Percentiles rank a stretch among this genome's conserved stretches.
Conservation (phyloP, 2,888 invertebrate genomes). For the Arrhopalites spinosus region DNA sequence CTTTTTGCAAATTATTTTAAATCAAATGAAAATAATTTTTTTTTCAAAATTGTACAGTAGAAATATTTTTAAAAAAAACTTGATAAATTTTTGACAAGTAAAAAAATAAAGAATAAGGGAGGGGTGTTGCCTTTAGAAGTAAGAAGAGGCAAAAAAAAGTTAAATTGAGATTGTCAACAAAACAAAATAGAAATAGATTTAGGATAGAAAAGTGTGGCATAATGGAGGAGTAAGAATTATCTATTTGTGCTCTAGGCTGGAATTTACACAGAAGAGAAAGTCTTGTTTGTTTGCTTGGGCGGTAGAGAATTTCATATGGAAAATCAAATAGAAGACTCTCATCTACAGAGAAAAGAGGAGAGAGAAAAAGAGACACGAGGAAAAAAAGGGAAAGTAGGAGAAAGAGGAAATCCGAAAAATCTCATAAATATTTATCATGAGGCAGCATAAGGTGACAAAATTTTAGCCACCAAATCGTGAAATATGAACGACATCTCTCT, state of each 20-base stretch:
- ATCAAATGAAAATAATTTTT: too few species aligned
- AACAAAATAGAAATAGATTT: slow-evolving; percentile 6
- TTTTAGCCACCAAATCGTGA: slow-evolving; percentile 23
- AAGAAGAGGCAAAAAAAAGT: background rate
- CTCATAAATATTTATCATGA: slow-evolving; percentile 34
- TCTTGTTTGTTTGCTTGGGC: background rate
- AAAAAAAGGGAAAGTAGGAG: background rate
- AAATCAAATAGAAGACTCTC: background rate
- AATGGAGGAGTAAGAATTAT: slow-evolving; percentile 11
- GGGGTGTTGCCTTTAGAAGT: too few species aligned
- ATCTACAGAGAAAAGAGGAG: background rate
- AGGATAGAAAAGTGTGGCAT: background rate
- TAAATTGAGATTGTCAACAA: background rate
- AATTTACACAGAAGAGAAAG: background rate
- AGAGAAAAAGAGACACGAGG: background rate
- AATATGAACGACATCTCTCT: slow-evolving; percentile 16
- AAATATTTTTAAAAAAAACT: too few species aligned
- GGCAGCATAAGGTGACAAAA: slow-evolving; percentile 27
- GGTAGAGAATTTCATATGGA: background rate
- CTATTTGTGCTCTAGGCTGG: slow-evolving; percentile 5
- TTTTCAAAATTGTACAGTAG: too few species aligned
- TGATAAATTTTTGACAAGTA: too few species aligned
- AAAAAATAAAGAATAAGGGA: too few species aligned
- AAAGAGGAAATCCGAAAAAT: slow-evolving; percentile 23
- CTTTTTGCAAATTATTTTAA: too few species aligned